Evolutionary conservation across 1,140 invertebrate species (phyloP).

Genomic region (Drosophila ogumai): DNA sequence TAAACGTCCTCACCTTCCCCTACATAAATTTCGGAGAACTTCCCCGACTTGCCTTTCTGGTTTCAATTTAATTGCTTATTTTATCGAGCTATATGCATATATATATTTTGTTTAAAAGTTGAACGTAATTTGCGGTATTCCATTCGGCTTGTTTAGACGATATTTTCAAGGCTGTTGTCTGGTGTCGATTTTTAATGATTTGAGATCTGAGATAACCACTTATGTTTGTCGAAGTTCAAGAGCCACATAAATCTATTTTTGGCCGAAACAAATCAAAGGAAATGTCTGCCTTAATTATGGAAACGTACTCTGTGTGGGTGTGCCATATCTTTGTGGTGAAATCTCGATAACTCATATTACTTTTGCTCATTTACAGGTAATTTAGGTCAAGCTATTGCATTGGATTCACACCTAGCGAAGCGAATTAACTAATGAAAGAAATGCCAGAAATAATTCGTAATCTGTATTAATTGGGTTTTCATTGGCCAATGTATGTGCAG

Average conservation of each 20-base stretch:
- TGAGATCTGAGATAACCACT: slow-evolving; percentile 8
- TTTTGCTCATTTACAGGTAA: neutral
- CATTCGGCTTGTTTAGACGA: slow-evolving; percentile 20
- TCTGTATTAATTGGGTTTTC: slow-evolving; percentile 23
- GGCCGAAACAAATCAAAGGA: slow-evolving; percentile 9
- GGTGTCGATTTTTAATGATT: slow-evolving; percentile 13
- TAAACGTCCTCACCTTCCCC: slow-evolving; percentile 57
- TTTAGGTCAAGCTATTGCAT: slow-evolving; percentile 10
- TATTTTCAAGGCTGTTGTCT: slow-evolving; percentile 51
- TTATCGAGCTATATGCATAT: slow-evolving; percentile 21
- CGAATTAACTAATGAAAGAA: slow-evolving; percentile 21
- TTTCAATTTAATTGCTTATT: slow-evolving; percentile 59
- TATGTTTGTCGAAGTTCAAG: slow-evolving; percentile 28
- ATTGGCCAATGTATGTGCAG: slow-evolving; percentile 33
- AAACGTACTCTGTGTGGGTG: slow-evolving; percentile 3
- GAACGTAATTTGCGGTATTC: slow-evolving; percentile 46
- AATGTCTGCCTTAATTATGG: slow-evolving; percentile 12
- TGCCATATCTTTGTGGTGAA: neutral
- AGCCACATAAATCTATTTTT: slow-evolving; percentile 31
- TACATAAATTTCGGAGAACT: slow-evolving; percentile 49
- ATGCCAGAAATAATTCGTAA: slow-evolving; percentile 42
- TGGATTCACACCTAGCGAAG: slow-evolving; percentile 5
- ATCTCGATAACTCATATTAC: neutral
- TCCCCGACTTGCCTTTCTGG: slow-evolving; percentile 45
- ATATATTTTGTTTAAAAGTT: slow-evolving; percentile 37